Conservation (phyloP, 2,797 vertebrate species). For the Catamblyrhynchus diadema region DNA sequence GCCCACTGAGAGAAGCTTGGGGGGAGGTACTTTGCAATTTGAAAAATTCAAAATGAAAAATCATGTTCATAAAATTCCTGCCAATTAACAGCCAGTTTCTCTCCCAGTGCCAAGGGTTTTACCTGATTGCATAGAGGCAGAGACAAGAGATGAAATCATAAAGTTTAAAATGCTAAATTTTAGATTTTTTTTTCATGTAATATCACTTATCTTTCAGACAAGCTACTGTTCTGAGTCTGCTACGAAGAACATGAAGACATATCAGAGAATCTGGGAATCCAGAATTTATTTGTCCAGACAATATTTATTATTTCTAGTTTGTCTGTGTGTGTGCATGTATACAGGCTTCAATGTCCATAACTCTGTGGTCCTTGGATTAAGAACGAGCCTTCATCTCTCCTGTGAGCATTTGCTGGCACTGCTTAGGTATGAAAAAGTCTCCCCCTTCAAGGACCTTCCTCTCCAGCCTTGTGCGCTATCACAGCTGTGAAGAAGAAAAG, state of each 20-base stretch:
- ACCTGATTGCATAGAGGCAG: background rate
- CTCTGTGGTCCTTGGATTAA: background rate
- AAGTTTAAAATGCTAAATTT: background rate
- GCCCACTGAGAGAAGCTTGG: background rate
- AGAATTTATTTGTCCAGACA: background rate
- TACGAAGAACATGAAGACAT: background rate
- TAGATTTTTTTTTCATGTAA: background rate
- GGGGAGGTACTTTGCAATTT: background rate
- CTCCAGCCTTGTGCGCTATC: background rate
- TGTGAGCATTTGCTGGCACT: background rate
- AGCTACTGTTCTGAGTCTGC: background rate
- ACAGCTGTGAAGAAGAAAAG: background rate
- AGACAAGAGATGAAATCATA: background rate
- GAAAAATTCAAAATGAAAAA: background rate
- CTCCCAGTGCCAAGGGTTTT: background rate
- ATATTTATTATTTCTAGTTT: background rate
- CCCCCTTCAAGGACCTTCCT: background rate
- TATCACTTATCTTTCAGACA: background rate
- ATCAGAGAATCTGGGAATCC: background rate
- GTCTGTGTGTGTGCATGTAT: rapidly evolving
- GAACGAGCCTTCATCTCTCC: background rate
- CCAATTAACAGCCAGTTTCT: background rate
- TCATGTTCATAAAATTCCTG: background rate
- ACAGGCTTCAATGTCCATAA: background rate
- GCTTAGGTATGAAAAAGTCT: background rate